These are phyloP conservation scores for Paratrypauchen microcephalus DNA, from an alignment of 2,797 vertebrate genomes.

Conservation along the genomic window DNA sequence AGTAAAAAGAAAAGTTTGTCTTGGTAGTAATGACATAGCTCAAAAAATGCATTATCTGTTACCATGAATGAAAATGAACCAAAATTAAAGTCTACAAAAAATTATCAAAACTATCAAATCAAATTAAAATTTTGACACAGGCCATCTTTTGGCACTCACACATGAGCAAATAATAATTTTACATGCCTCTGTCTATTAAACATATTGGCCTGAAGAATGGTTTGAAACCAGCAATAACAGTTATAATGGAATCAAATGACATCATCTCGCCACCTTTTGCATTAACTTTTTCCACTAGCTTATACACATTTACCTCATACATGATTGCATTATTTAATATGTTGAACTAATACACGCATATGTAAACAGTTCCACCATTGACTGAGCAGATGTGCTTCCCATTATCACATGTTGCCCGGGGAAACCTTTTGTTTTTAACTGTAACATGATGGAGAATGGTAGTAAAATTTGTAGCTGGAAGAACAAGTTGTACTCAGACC, in stretches of 20 bases:
- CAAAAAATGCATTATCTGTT: not conserved
- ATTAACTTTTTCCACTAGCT: not conserved
- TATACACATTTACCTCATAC: not conserved
- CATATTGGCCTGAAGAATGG: too few relatives aligned
- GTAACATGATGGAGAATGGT: not conserved
- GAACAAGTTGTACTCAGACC: not conserved
- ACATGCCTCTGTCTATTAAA: too few relatives aligned
- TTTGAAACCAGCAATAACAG: not conserved
- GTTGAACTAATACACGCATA: not conserved
- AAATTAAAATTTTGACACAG: too few relatives aligned
- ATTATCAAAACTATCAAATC: too few relatives aligned
- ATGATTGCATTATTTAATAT: not conserved
- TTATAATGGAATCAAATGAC: not conserved
- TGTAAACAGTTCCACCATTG: not conserved
- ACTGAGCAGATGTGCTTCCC: not conserved
- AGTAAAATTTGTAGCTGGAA: not conserved
- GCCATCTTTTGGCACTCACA: too few relatives aligned
- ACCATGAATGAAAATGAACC: not conserved
- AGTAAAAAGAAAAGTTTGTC: too few relatives aligned
- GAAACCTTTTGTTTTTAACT: not conserved
- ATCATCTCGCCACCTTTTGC: not conserved
- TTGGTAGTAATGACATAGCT: too few relatives aligned
- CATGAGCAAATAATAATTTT: too few relatives aligned
- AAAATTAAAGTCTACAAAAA: too few relatives aligned
- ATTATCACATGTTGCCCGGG: slow-evolving; percentile 11